A percentile compares a stretch with the other conserved stretches of the same genome.
phyloP scores from a whole-genome alignment of 2,113 vertebrate species.

The Ceyx melanurus region DNA sequence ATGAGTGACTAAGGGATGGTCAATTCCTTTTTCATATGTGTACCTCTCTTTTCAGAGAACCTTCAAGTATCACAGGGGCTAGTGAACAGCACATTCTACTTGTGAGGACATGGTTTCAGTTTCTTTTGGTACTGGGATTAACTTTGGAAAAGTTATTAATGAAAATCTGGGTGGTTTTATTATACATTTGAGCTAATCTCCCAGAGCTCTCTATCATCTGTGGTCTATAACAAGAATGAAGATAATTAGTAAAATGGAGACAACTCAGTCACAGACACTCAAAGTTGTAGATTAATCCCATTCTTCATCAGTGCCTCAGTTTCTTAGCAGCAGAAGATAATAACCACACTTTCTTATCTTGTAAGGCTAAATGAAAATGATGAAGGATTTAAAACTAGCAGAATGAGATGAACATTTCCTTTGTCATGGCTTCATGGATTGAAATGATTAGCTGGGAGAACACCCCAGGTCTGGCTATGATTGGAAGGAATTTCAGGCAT shows the following conservation, averaged over 20 bases:
- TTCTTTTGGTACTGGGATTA: neutral
- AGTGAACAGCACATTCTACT: neutral
- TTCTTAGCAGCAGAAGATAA: neutral
- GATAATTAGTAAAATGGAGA: neutral
- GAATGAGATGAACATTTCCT: neutral
- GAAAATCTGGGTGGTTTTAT: neutral
- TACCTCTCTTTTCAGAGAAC: neutral
- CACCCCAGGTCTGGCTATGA: neutral
- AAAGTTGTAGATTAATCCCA: neutral
- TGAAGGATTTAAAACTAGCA: neutral
- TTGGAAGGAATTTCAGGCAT: neutral
- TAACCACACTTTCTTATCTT: neutral
- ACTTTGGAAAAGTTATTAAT: neutral
- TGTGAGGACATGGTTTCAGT: neutral
- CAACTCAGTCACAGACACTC: neutral
- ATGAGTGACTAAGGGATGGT: neutral
- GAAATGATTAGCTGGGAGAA: neutral
- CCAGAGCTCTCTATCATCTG: accelerated
- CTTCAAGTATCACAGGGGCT: too few relatives aligned
- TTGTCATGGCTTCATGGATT: neutral
- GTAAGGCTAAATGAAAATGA: neutral
- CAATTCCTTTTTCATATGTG: neutral
- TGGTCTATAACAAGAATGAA: neutral
- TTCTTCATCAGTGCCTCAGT: neutral
- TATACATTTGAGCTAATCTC: neutral